Conservation (phyloP, 1,140 invertebrate species). For the Phymorhynchus buccinoides region DNA sequence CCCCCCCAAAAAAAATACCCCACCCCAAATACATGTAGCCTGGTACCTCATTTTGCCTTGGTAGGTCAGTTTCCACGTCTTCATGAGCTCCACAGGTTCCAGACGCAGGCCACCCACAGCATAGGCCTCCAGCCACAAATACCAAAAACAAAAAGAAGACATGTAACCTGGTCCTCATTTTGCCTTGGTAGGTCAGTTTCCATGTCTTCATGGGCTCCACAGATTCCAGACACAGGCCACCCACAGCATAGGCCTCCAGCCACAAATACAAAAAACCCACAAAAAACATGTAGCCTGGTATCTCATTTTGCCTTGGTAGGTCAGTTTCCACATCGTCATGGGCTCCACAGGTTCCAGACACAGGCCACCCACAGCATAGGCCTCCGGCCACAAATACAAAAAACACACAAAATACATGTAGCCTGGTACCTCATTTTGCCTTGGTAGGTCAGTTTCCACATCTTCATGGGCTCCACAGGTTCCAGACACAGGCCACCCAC, state of each 20-base stretch:
- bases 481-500: slow-evolving; percentile 79
- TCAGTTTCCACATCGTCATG: slow-evolving; percentile 80
- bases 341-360: slow-evolving; percentile 77
- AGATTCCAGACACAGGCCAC: slow-evolving; percentile 78
- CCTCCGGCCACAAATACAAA: no score
- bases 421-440: slow-evolving; percentile 79
- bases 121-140: no score
- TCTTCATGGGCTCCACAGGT: slow-evolving; percentile 80
- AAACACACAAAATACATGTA: no score
- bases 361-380: slow-evolving; percentile 80
- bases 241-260: slow-evolving; percentile 78
- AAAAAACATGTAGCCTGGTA: no score
- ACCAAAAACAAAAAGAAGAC: no score
- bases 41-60: slow-evolving; percentile 79
- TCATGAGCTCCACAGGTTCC: slow-evolving; percentile 79
- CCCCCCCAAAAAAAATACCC: no score
- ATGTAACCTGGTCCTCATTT: no score
- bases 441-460: slow-evolving; percentile 79
- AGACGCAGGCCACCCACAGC: slow-evolving; percentile 80
- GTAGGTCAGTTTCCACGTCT: slow-evolving; percentile 79
- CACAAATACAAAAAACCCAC: no score
- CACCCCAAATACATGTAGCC: no score
- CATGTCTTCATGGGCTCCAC: slow-evolving; percentile 81
- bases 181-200: slow-evolving; percentile 78
- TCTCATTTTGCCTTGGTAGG: no score